Evolutionary conservation across 2,797 vertebrate species (phyloP), one percentile per base, ranked within the genome.

Genomic region (Cirrhinus molitorella): DNA sequence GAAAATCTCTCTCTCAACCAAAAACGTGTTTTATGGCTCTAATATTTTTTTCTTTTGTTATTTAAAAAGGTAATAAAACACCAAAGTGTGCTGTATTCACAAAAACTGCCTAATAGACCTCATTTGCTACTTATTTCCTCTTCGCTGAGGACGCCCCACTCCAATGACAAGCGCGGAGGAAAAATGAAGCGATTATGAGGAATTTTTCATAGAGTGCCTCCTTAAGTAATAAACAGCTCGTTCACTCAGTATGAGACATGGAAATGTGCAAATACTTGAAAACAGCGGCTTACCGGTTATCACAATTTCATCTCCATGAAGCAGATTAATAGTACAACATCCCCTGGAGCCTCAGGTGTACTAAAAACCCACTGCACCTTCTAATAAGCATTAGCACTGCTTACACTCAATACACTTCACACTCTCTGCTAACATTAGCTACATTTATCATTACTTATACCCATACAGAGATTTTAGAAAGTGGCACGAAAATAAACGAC

Each of bases 151-250:
- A 70, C 17, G 3, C 34, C n/a, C 37, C 78, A 68, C 55, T 34
- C 16, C 43, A 34, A 8, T 28, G 79, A 71, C 79, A 47, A 49
- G 23, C 40, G 53, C 25, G 16, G 40, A 81, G 68, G 14, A 40
- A 59, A 55, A 55, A 80, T 71, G 25, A 19, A 80, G 40, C 37
- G 67, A 61, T 72, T 61, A 72, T 37, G 21, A 25, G 79, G n/a
- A 45, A 61, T 81, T 72, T 47, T 81, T 72, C 67, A 80, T 57
- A 31, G 6, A 47, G 53, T 43, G 37, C 31, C 68, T 47, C 40
- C 68, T 72, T 81, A 71, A 81, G 67, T 81, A 81, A 81, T 73
- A 81, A 81, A 61, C 55, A 61, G 43, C 68, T 72, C 8, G 10
- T 37, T 49, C 5, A 14, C 53, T 66, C 6, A 1, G 31, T 55